Base-by-base conservation (phyloP, 2,797 vertebrate genomes). In the Lutjanus campechanus region DNA sequence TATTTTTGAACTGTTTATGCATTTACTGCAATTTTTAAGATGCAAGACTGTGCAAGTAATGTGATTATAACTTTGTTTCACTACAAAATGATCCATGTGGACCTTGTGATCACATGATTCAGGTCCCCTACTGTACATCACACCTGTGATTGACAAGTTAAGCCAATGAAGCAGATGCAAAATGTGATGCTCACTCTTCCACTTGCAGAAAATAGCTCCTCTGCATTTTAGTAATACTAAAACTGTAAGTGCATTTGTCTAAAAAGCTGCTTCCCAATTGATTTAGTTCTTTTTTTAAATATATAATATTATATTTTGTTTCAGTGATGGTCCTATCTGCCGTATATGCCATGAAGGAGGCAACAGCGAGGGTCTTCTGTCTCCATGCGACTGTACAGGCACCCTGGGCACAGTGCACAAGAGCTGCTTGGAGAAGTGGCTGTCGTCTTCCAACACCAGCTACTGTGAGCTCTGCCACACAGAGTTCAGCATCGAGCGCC, bases 381-480 rank as follows among this genome's bases (percentile, higher is more conserved):
- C 98, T 2, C 98, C 98, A 0, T 99, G 98, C 29, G 95, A 97
- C 92, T 99, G 98, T 94, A 97, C 97, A 0, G 98, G 98, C 78
- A 98, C 98, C 0, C 89, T 99, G 93, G 98, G 97, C 13, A 95
- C 97, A 0, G 98, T 99, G 88, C 98, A 99, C 95, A 97, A 96
- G 95, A 99, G 96, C 96, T 99, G 98, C 87, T 92, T 99, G 92
- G 98, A 99, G 93, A 97, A 95, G 91, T 99, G 98, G 98, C 95
- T 99, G 36, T 98, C 98, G 0, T 98, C 98, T 5, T 99, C 98
- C 84, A 98, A 99, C 96, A 99, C 98, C 90, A 99, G 96, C 94
- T 99, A 97, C 96, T 99, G 98, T 41, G 98, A 99, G 94, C 97
- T 99, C 70, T 99, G 98, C 93, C 98, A 98, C 95, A 97, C 97